Base-by-base conservation (phyloP, 2,888 invertebrate species). In the Portevinia maculata region DNA sequence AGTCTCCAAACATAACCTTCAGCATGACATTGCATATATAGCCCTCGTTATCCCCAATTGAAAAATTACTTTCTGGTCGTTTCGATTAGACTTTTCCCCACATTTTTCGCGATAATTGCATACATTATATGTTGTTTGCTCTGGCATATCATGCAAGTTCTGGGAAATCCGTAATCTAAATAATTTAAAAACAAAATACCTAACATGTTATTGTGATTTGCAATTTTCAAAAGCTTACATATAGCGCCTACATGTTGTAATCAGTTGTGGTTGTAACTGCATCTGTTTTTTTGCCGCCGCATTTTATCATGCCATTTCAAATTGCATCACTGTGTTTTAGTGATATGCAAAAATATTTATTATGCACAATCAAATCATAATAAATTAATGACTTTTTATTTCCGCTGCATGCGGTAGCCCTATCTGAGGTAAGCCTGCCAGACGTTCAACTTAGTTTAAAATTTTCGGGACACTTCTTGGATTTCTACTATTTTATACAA, bases 181-280 rank as follows among this genome's bases (percentile, higher is more conserved):
- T 55, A 64, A 39, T 55, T 73, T 21, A 9, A 46, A 28, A 30
- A 39, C 50, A 50, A 59, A 59, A 59, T 19, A 24, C 24, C 24
- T 34, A 7, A 1, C 7, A 9, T 44, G 17, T 9, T 19, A 5
- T 13, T 37, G 8, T 37, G n/a, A 4, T 13, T 44, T 17, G 21
- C 11, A 55, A 39, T 57, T 73, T 55, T 73, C 19, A 5, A 17
- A 39, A 52, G 65, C 67, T 59, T 67, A 34, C 59, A 75, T 60
- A 50, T 57, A 48, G 64, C 57, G 71, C 71, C 28, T 46, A 30
- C 57, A 34, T 24, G 30, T 39, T 69, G 46, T 53, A 19, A 50
- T 74, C 21, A 39, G 24, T 34, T 50, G 17, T 48, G 32, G 19
- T 50, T 59, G 44, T 53, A 53, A 30, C 7, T 53, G 39, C 21